Conservation (phyloP, 2,113 vertebrate species). For the Mastomys coucha region DNA sequence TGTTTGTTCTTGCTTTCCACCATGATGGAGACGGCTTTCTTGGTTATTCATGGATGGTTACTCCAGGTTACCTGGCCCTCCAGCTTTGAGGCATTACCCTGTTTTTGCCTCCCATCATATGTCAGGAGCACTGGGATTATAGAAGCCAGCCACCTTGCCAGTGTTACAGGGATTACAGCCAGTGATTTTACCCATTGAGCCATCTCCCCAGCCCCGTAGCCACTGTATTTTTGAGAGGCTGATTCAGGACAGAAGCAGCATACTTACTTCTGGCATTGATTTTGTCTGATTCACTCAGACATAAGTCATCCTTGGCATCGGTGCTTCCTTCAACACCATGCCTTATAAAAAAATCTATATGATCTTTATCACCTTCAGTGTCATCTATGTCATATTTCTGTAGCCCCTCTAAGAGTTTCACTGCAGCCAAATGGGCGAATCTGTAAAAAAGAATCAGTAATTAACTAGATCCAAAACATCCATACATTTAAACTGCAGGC, state of each 20-base stretch:
- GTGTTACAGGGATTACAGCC: neutral
- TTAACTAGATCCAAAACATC: neutral
- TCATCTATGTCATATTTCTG: slow-evolving; percentile 79
- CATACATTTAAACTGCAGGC: slow-evolving; percentile 13
- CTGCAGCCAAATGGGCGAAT: slow-evolving; percentile 87
- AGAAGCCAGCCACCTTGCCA: neutral
- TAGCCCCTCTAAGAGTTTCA: slow-evolving; percentile 85
- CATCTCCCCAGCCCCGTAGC: neutral
- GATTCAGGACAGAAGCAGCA: neutral
- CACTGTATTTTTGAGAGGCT: neutral
- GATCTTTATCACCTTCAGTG: slow-evolving; percentile 83
- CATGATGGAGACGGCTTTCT: neutral
- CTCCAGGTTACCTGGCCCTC: neutral
- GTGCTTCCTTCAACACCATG: slow-evolving; percentile 89
- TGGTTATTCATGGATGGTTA: neutral
- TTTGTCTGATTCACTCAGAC: slow-evolving; percentile 81
- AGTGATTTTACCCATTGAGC: neutral
- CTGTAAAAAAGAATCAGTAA: slow-evolving; percentile 79
- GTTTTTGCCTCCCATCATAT: neutral
- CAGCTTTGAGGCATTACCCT: neutral
- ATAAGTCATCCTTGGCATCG: slow-evolving; percentile 84
- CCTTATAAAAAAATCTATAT: slow-evolving; percentile 83
- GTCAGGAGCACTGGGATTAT: neutral
- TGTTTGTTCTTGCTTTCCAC: neutral
- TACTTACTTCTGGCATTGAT: slow-evolving; percentile 87